Percentiles rank a stretch among this genome's conserved stretches.
Evolutionary conservation across 2,888 invertebrate species (phyloP).

Genomic region (Torymus tubicola): DNA sequence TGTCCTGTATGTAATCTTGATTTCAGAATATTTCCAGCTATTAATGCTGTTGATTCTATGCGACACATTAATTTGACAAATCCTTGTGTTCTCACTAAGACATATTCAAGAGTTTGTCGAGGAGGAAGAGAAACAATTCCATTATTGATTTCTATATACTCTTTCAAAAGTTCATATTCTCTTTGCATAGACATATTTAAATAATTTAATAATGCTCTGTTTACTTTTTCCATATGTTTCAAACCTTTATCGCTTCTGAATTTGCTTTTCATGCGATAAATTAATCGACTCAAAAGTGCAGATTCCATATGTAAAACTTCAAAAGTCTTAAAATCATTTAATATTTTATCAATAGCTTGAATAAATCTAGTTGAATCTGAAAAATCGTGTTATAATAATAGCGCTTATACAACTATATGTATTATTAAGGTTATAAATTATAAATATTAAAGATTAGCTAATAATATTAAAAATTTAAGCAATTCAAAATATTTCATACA

Average conservation of each 20-base stretch:
- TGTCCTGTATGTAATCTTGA: conserved; percentile 79
- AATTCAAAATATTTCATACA: too few relatives aligned
- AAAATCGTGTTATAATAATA: conserved; percentile 7
- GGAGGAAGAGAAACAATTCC: conserved; percentile 78
- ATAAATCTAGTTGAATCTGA: conserved; percentile 64
- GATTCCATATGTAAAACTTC: conserved; percentile 79
- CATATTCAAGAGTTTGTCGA: conserved; percentile 80
- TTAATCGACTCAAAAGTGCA: conserved; percentile 78
- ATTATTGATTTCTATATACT: conserved; percentile 63
- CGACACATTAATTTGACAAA: conserved; percentile 79
- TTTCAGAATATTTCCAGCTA: conserved; percentile 78
- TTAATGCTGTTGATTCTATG: conserved; percentile 77
- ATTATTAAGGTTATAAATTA: too few relatives aligned
- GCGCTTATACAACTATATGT: neutral
- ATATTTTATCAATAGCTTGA: conserved; percentile 58
- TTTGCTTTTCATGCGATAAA: conserved; percentile 80
- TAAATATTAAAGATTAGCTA: too few relatives aligned
- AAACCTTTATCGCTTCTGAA: conserved; percentile 80
- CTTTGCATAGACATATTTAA: conserved; percentile 77
- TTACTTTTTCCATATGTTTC: conserved; percentile 78
- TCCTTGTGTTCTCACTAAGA: conserved; percentile 78
- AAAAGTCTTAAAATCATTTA: conserved; percentile 71
- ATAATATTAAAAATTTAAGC: too few relatives aligned
- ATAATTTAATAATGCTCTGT: conserved; percentile 78
- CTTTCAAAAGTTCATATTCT: conserved; percentile 70